Evolutionary conservation across 2,888 invertebrate genomes (phyloP).

Genomic region (Yponomeuta plumbellus): DNA sequence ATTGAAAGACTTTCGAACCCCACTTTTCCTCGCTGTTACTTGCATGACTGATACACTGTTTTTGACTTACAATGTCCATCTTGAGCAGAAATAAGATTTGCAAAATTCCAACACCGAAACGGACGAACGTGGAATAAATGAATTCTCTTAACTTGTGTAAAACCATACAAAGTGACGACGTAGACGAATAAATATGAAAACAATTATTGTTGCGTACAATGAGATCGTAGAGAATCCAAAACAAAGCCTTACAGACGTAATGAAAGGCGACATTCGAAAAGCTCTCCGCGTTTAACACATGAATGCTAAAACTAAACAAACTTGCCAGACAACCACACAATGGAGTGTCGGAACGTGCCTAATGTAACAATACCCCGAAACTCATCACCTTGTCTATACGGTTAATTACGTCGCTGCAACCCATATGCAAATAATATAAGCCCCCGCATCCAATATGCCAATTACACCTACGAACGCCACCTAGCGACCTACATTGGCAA

Average conservation of each 20-base stretch:
- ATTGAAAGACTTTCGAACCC: not conserved
- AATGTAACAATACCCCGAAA: constrained; percentile 3
- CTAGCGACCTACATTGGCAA: constrained; percentile 43
- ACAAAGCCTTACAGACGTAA: not conserved
- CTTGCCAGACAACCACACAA: not conserved
- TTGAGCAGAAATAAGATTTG: not conserved
- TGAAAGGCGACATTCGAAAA: not conserved
- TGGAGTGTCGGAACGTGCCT: not conserved
- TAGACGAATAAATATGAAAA: not conserved
- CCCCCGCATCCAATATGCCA: constrained; percentile 43
- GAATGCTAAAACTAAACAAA: constrained; percentile 2
- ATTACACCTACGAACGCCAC: constrained; percentile 59
- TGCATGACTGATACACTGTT: not conserved
- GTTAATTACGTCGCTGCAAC: constrained; percentile 4
- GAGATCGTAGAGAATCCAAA: not conserved
- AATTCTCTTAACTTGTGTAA: too few species aligned
- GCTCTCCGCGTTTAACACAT: not conserved
- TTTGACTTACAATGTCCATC: not conserved
- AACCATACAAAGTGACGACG: too few species aligned
- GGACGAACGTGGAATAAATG: too few species aligned
- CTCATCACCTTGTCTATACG: not conserved
- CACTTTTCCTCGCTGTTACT: not conserved
- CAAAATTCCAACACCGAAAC: too few species aligned
- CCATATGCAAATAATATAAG: constrained; percentile 5
- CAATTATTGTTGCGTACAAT: not conserved